Evolutionary conservation across 2,888 invertebrate genomes (phyloP).

Genomic region (Apamea epomidion): DNA sequence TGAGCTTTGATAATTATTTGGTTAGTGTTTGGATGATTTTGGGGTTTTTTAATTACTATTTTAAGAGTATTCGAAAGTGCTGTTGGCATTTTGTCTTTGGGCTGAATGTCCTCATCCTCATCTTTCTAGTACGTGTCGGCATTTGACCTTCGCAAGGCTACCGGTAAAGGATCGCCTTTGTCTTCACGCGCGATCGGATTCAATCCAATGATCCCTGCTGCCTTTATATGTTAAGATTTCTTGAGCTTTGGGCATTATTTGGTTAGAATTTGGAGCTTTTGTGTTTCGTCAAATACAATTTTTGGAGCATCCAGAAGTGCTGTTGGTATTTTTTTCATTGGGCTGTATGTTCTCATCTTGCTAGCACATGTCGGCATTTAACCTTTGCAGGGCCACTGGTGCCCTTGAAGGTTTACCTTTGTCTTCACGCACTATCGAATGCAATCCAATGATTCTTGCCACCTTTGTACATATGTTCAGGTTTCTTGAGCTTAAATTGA

Average conservation of each 20-base stretch:
- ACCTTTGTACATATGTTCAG: slow-evolving; percentile 41
- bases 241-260: neutral
- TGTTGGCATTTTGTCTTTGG: too few relatives aligned
- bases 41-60: too few relatives aligned
- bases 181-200: too few relatives aligned
- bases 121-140: too few relatives aligned
- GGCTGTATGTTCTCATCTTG: neutral
- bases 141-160: too few relatives aligned
- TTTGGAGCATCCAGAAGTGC: neutral
- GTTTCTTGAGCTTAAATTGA: slow-evolving; percentile 43
- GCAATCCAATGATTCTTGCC: slow-evolving; percentile 6
- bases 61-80: too few relatives aligned
- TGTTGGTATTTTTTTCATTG: neutral
- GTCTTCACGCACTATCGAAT: slow-evolving; percentile 67
- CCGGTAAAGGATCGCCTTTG: too few relatives aligned
- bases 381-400: slow-evolving; percentile 73
- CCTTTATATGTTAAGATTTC: too few relatives aligned
- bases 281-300: neutral
- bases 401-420: slow-evolving; percentile 60
- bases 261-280: neutral
- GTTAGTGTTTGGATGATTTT: too few relatives aligned
- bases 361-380: slow-evolving; percentile 58
- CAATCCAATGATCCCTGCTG: too few relatives aligned
- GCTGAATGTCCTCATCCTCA: too few relatives aligned
- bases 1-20: too few relatives aligned